A percentile compares a stretch with the other conserved stretches of the same genome.
phyloP scores from a whole-genome alignment of 2,888 invertebrate species.

The Oegoconia quadripuncta region DNA sequence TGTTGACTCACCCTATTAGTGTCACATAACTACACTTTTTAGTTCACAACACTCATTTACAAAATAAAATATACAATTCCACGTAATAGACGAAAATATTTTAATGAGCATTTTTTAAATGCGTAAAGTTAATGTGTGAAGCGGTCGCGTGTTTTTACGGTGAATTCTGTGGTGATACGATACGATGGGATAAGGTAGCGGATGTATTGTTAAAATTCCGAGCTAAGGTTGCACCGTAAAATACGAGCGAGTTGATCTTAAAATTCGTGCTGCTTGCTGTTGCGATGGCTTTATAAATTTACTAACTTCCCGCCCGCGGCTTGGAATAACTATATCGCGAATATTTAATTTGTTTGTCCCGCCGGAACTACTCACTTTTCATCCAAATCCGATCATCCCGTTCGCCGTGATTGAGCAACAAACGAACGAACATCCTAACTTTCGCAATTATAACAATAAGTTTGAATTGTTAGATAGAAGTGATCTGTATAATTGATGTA shows the following conservation, averaged over 20 bases:
- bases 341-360: too few species aligned
- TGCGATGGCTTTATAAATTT: too few species aligned
- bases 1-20: conserved; percentile 7
- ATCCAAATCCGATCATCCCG: too few species aligned
- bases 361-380: too few species aligned
- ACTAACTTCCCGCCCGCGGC: too few species aligned
- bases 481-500: too few species aligned
- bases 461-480: too few species aligned
- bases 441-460: too few species aligned
- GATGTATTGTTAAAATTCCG: conserved; percentile 69
- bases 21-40: conserved; percentile 22
- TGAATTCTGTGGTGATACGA: conserved; percentile 31
- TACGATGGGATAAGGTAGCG: conserved; percentile 24
- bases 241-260: conserved; percentile 8
- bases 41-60: conserved; percentile 40
- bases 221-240: conserved; percentile 11
- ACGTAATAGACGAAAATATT: conserved; percentile 62
- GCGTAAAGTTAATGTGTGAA: conserved; percentile 48
- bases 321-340: too few species aligned
- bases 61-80: conserved; percentile 52
- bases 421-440: too few species aligned
- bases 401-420: too few species aligned
- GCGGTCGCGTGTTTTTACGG: conserved; percentile 41
- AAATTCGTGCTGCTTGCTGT: conserved; percentile 13
- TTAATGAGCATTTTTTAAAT: conserved; percentile 64